These are phyloP conservation scores for Caenorhabditis drosophilae DNA, from an alignment of 2,888 invertebrate species.

Conservation along the genomic window DNA sequence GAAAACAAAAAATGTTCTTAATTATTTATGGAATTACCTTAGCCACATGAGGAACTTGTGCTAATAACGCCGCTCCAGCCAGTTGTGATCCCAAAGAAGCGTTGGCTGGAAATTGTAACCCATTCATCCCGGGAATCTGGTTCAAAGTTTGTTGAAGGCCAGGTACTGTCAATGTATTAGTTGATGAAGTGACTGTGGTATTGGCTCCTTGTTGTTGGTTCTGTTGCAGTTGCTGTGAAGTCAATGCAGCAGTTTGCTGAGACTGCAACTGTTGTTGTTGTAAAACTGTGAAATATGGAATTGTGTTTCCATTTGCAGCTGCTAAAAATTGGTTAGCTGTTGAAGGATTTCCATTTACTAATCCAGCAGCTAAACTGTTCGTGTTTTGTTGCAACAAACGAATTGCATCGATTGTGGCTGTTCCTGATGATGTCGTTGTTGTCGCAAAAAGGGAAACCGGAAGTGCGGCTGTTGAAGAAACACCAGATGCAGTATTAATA, in stretches of 20 bases:
- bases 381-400: neutral
- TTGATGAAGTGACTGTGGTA: conserved; percentile 1
- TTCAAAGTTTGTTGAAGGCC: too few relatives aligned
- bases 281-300: conserved; percentile 12
- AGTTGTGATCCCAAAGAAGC: conserved; percentile 41
- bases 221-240: too few relatives aligned
- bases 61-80: conserved; percentile 35
- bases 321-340: conserved; percentile 6
- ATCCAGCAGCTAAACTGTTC: neutral
- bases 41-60: neutral
- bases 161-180: neutral
- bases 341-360: neutral
- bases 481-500: neutral
- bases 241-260: too few relatives aligned
- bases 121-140: conserved; percentile 1
- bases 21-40: neutral
- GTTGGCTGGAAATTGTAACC: conserved; percentile 31
- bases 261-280: too few relatives aligned
- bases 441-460: neutral
- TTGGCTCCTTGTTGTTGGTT: neutral
- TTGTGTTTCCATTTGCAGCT: conserved; percentile 1
- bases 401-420: neutral
- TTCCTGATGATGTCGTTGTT: neutral
- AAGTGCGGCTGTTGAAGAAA: too few relatives aligned
- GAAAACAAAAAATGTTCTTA: neutral